Percentiles rank a stretch among this genome's conserved stretches.
These are phyloP conservation scores for Drosophila bocki DNA, from an alignment of 1,140 invertebrate genomes.

Conservation along the genomic window DNA sequence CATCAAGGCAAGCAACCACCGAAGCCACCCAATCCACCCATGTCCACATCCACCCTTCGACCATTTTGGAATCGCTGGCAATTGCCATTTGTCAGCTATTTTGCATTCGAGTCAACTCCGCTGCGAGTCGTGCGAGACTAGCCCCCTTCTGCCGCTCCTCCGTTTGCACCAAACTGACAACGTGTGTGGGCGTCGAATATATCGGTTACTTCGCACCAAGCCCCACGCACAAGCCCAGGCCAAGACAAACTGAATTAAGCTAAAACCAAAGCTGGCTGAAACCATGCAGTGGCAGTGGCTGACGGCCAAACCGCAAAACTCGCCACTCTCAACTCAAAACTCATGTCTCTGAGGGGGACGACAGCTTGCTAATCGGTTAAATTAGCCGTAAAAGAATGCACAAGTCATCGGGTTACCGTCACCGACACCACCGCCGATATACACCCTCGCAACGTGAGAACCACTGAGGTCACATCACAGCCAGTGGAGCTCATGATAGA, in stretches of 20 bases:
- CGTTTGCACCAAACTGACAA: constrained; percentile 28
- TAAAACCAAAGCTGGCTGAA: constrained; percentile 44
- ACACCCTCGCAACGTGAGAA: constrained; percentile 81
- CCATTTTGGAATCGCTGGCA: constrained; percentile 38
- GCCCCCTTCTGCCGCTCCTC: background rate
- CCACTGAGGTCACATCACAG: constrained; percentile 26
- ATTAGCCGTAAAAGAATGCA: constrained; percentile 81
- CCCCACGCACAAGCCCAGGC: background rate
- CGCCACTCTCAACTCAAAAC: constrained; percentile 38
- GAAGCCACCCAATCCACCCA: constrained; percentile 9
- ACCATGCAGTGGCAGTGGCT: constrained; percentile 69
- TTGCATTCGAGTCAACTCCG: constrained; percentile 49
- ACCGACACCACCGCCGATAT: constrained; percentile 18
- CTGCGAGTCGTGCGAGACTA: background rate
- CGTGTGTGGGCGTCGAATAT: constrained; percentile 76
- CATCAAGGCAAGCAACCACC: constrained; percentile 25
- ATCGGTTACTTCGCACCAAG: constrained; percentile 60
- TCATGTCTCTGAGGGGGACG: constrained; percentile 52
- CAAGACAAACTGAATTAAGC: constrained; percentile 8
- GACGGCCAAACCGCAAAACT: constrained; percentile 40
- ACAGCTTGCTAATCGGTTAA: constrained; percentile 78
- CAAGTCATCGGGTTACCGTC: constrained; percentile 70
- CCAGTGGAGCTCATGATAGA: constrained; percentile 65
- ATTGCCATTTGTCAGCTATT: constrained; percentile 62
- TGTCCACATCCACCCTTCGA: constrained; percentile 5